Percentiles rank a stretch among this genome's conserved stretches.
Conservation (phyloP, 2,797 vertebrate genomes). For the Aselliscus stoliczkanus region DNA sequence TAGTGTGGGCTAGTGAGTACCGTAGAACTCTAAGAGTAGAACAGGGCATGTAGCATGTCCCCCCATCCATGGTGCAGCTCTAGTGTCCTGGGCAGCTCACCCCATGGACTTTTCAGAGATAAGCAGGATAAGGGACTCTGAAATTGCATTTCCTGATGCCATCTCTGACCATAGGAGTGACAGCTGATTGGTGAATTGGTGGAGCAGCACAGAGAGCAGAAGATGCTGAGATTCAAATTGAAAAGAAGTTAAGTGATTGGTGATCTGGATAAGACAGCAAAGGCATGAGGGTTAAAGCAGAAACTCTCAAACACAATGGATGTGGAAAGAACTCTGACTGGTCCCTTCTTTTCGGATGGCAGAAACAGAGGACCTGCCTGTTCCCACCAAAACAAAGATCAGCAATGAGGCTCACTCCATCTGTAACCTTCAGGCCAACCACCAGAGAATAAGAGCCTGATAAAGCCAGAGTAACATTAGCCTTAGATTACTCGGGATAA, state of each 20-base stretch:
- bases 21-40: not conserved
- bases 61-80: not conserved
- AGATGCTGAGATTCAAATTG: not conserved
- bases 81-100: not conserved
- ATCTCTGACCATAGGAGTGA: not conserved
- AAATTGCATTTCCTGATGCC: not conserved
- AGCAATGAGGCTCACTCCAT: fast-evolving
- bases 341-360: not conserved
- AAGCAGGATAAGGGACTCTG: not conserved
- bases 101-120: not conserved
- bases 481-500: not conserved
- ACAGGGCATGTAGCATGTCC: fast-evolving
- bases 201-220: not conserved
- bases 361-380: not conserved
- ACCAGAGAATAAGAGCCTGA: not conserved
- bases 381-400: not conserved
- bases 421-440: not conserved
- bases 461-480: not conserved
- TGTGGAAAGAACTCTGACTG: not conserved
- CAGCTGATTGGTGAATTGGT: not conserved
- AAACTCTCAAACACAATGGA: not conserved
- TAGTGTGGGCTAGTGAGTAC: not conserved
- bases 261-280: not conserved
- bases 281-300: not conserved
- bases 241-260: not conserved